Evolutionary conservation across 2,113 vertebrate genomes (phyloP).

Genomic region (Ictalurus furcatus): DNA sequence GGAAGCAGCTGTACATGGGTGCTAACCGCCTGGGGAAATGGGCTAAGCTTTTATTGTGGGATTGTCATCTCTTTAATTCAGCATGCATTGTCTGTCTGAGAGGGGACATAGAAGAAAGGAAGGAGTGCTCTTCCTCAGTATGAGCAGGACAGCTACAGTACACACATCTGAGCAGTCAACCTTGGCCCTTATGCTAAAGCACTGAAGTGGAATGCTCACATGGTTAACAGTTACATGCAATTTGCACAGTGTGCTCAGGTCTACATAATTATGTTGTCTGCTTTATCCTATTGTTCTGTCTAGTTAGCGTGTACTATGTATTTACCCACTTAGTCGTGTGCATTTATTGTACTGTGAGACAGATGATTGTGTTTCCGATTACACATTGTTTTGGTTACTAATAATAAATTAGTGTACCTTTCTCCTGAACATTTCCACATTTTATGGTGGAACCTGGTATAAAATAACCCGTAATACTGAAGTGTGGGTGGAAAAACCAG

Average conservation of each 20-base stretch:
- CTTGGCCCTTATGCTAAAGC: constrained; percentile 42
- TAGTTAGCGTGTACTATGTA: neutral
- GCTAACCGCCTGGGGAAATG: constrained; percentile 66
- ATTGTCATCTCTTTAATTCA: constrained; percentile 61
- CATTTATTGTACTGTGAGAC: neutral
- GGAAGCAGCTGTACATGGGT: constrained; percentile 54
- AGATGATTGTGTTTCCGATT: neutral
- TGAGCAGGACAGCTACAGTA: neutral
- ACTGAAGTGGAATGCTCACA: constrained; percentile 43
- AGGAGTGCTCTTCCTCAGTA: constrained; percentile 53
- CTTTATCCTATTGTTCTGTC: constrained; percentile 20
- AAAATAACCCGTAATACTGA: neutral
- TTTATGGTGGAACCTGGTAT: neutral
- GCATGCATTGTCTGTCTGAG: constrained; percentile 63
- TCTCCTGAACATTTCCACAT: neutral
- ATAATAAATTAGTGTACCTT: neutral
- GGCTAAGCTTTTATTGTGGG: constrained; percentile 62
- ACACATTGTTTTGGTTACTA: neutral
- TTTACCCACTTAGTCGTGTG: neutral
- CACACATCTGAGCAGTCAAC: constrained; percentile 43
- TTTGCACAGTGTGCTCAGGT: neutral
- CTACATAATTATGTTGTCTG: neutral
- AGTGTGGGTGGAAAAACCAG: neutral
- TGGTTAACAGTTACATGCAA: constrained; percentile 4
- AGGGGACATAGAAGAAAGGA: constrained; percentile 60